Base-by-base conservation (phyloP, 2,797 vertebrate species). In the Oreochromis mossambicus region DNA sequence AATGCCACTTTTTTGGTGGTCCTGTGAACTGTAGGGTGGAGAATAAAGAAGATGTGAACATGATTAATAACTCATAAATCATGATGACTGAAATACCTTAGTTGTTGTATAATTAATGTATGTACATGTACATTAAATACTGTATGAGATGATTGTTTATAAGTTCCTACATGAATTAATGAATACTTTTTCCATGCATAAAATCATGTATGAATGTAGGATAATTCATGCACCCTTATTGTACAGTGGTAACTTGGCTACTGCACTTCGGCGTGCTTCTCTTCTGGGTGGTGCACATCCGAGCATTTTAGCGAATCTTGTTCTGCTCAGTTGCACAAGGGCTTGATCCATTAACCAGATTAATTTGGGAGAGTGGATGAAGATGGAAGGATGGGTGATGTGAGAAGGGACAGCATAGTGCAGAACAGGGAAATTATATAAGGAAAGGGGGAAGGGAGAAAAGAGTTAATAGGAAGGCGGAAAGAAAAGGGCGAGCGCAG, bases 261-360 rank as follows among this genome's bases (percentile, higher is more conserved):
- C 52, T 52, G 77, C 4, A 19, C 32, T 38, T 78, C 4, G 5
- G n/a, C 9, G 19, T 79, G 82, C 19, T 68, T 34, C 52, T 48
- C 26, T 78, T 68, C 78, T 68, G 41, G 77, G 80, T 54, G 73
- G 24, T 81, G 80, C 83, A 82, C 85, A 88, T 80, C 88, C 17
- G 7, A 76, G 81, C 79, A 56, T 92, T 76, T 91, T 79, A 79
- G 48, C 21, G 54, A 73, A 51, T 55, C 84, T 77, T 24, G 17
- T 91, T 91, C 83, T 19, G 88, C 93, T 88, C 56, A 46, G 91
- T 19, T 86, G 86, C 83, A 84, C 86, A 83, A 77, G 63, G 81
- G 81, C 88, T 48, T 14, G 80, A 78, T 83, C 91, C 90, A 94
- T 92, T 95, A 94, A 81, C 77, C 52, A 76, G 87, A 95, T 94